phyloP scores from a whole-genome alignment of 2,113 vertebrate genomes.

The Sebastes fasciatus region DNA sequence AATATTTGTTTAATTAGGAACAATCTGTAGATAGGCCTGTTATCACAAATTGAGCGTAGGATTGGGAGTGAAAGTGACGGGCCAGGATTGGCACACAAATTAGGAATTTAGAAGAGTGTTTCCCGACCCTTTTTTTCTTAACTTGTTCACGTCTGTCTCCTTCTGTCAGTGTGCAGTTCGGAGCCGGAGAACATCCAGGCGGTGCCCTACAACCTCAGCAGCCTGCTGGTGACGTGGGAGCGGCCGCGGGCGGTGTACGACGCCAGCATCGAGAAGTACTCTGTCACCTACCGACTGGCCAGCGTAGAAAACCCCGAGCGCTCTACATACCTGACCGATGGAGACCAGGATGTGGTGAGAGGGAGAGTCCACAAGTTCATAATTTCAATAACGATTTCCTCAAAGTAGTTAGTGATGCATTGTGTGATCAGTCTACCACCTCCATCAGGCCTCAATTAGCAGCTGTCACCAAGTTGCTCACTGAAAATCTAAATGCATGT shows the following conservation, averaged over 20 bases:
- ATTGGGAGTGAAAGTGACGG: no score
- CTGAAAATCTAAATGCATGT: neutral
- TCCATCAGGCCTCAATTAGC: neutral
- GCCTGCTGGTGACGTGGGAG: constrained; percentile 95
- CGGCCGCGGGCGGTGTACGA: constrained; percentile 95
- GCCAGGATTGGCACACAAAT: no score
- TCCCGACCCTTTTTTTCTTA: neutral
- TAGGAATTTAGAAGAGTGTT: neutral
- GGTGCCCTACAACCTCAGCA: constrained; percentile 91
- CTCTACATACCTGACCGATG: constrained; percentile 92
- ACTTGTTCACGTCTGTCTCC: neutral
- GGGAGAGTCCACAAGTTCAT: neutral
- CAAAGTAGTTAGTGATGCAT: neutral
- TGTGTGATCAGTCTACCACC: neutral
- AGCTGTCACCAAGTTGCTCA: neutral
- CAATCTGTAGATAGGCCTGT: no score
- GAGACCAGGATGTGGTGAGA: constrained; percentile 98
- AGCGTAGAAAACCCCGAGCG: constrained; percentile 83
- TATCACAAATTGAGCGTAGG: no score
- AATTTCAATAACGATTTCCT: neutral
- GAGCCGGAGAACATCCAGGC: constrained; percentile 95
- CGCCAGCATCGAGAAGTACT: constrained; percentile 92
- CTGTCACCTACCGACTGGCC: constrained; percentile 88
- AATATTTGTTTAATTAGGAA: no score
- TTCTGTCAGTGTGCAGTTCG: constrained; percentile 92